Conservation (phyloP, 2,888 invertebrate genomes). For the Nebria salina region DNA sequence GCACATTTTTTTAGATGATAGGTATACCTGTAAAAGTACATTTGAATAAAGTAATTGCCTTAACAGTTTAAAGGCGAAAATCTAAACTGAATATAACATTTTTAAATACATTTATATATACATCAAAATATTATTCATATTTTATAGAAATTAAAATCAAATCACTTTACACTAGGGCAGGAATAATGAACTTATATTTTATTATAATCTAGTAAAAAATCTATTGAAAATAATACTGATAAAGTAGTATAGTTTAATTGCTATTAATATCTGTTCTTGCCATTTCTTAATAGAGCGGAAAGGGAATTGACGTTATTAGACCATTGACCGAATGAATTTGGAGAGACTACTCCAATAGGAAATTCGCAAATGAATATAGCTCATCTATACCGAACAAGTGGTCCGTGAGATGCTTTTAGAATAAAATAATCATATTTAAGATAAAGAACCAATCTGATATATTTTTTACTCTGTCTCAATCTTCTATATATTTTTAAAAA, state of each 20-base stretch:
- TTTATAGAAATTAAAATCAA: too few relatives aligned
- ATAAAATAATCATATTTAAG: neutral
- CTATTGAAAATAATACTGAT: too few relatives aligned
- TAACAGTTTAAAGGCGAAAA: too few relatives aligned
- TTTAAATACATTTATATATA: too few relatives aligned
- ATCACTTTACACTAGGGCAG: too few relatives aligned
- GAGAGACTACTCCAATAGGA: neutral
- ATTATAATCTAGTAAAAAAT: too few relatives aligned
- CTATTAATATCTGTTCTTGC: constrained; percentile 11
- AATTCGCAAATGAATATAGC: neutral
- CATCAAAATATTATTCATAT: too few relatives aligned
- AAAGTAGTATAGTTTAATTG: constrained; percentile 12
- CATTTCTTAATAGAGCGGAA: constrained; percentile 15
- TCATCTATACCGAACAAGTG: neutral
- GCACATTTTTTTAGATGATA: neutral
- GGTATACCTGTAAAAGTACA: too few relatives aligned
- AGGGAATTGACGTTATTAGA: constrained; percentile 8
- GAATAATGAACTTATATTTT: too few relatives aligned
- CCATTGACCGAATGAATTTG: neutral
- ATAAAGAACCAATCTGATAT: neutral
- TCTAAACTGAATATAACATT: too few relatives aligned
- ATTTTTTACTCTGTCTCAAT: neutral
- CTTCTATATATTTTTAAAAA: neutral
- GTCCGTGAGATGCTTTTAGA: constrained; percentile 8
- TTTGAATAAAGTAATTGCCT: too few relatives aligned